Evolutionary conservation across 2,113 vertebrate species (phyloP).

Genomic region (Alligator sinensis): DNA sequence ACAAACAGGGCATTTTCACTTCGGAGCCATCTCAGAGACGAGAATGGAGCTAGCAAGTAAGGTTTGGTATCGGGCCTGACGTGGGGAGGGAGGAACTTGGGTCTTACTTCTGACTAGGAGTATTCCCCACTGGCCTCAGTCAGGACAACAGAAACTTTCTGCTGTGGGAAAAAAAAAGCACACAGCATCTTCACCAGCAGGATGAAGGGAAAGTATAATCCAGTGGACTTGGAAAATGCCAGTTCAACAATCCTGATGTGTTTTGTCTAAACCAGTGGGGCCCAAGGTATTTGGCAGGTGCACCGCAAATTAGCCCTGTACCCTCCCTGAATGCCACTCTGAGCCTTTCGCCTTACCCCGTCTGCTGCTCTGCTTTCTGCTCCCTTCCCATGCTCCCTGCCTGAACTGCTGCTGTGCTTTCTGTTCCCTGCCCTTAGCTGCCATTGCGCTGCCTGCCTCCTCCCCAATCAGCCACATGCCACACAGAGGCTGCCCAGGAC

Average conservation of each 20-base stretch:
- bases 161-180: neutral
- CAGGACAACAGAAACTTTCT: neutral
- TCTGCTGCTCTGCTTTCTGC: too few species aligned
- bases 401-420: too few species aligned
- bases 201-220: neutral
- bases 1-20: too few species aligned
- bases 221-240: neutral
- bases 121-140: neutral
- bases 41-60: neutral
- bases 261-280: neutral
- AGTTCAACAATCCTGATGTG: neutral
- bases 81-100: neutral
- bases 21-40: neutral
- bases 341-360: too few species aligned
- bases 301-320: too few species aligned
- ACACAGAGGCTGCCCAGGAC: too few species aligned
- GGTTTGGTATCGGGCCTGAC: neutral
- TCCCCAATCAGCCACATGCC: too few species aligned
- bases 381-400: too few species aligned
- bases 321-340: too few species aligned
- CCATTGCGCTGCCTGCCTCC: too few species aligned
- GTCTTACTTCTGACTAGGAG: neutral
- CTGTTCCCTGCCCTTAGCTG: too few species aligned
- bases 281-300: too few species aligned
- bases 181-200: rapidly evolving